Base-by-base conservation (phyloP, 1,140 invertebrate genomes). In the Marisa cornuarietis region DNA sequence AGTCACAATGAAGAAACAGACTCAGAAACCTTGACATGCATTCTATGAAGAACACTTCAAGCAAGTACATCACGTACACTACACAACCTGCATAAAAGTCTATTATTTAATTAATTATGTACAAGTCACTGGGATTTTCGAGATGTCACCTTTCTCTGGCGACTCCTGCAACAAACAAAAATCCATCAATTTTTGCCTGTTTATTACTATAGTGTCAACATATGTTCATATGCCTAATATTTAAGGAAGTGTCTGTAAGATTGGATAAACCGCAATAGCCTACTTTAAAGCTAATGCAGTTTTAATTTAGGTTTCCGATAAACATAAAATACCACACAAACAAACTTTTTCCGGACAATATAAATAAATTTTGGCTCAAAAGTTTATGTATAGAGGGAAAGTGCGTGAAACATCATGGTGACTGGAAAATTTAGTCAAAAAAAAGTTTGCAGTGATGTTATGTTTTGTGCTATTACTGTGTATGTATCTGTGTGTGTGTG, bases 61-160 rank as follows among this genome's bases (percentile, higher is more conserved):
- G 52, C 31, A 22, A 49, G 42, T 24, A 52, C 52, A 51, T 20
- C 31, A 51, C 31, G 51, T 63, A 52, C 24, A 26, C 22, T 9
- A 42, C 22, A 22, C 68, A 54, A 58, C 71, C 49, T 69, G 54
- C 65, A 73, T 58, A 54, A 49, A 73, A 49, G 51, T 73, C 71
- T 51, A 51, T 24, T 52, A 66, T 65, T 20, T 69, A 13, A 18
- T 62, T 63, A 76, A 16, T n/a, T 49, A 16, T 14, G 22, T 54
- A 65, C 16, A 71, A 42, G 62, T 96, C 94, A 97, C 94, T 96
- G 96, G 16, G 95, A 95, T 92, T 97, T 97, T 92, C 96, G 94
- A 16, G 95, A 95, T 2, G 95, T 95, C 81, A 96, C 92, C 91
- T 97, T 97, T 83, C 96, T 92, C 72, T 95, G 95, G 86, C 95